These are phyloP conservation scores for Nemotelus pantherinus DNA, from an alignment of 2,888 invertebrate genomes.

Conservation along the genomic window DNA sequence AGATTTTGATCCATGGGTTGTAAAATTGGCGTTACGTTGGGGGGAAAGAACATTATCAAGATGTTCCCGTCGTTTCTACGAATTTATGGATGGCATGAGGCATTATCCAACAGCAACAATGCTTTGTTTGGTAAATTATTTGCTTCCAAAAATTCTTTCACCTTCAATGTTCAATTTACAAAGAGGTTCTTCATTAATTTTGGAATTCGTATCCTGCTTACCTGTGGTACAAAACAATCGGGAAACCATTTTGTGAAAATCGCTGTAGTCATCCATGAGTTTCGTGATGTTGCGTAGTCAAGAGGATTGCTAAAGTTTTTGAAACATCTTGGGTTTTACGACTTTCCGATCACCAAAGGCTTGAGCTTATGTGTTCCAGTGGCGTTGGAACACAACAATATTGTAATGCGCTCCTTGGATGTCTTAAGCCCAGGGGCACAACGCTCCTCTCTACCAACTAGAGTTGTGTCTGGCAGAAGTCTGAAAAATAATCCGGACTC, in stretches of 20 bases:
- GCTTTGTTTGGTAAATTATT: background rate
- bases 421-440: slow-evolving; percentile 1
- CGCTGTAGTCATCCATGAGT: slow-evolving; percentile 10
- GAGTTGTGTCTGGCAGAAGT: background rate
- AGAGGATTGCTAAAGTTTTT: background rate
- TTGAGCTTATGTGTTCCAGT: background rate
- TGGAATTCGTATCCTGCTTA: background rate
- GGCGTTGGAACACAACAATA: background rate
- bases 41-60: slow-evolving; percentile 1
- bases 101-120: background rate
- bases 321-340: background rate
- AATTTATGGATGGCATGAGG: background rate
- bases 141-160: background rate
- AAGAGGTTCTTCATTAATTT: background rate
- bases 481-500: background rate
- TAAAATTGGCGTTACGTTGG: background rate
- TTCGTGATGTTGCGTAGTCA: slow-evolving; percentile 1
- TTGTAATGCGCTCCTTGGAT: background rate
- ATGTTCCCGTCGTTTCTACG: background rate
- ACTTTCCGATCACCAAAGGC: slow-evolving; percentile 8
- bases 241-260: background rate
- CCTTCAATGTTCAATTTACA: background rate
- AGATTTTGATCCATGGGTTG: background rate
- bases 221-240: slow-evolving; percentile 14
- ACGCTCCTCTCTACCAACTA: background rate